Evolutionary conservation across 1,140 invertebrate species (phyloP), one percentile per base, ranked within the genome.

Genomic region (Cydia strobilella): DNA sequence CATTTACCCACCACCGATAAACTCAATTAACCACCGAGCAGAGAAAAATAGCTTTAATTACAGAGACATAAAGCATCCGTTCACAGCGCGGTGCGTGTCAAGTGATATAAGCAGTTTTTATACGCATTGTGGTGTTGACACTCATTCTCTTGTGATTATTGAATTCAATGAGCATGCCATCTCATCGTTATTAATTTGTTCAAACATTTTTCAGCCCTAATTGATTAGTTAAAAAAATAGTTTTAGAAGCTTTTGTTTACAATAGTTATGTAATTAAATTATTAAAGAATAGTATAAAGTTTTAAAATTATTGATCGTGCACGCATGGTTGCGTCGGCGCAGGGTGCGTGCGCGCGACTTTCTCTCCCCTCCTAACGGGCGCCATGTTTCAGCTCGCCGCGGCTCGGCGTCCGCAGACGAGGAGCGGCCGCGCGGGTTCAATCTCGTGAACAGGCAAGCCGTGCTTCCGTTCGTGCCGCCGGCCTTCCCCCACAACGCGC

Each of bases 391-490:
- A 90, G 90, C 86, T 89, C 92, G 77, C 83, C 92, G 78, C 80
- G 84, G 84, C 81, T 87, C 86, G 54, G 79, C 81, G 65, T 85
- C 87, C 65, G 86, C 88, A 86, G 92, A 93, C 81, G 92, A 93
- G 86, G 88, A 89, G 77, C 84, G 93, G 81, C 93, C 92, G 75
- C 94, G 90, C 79, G 94, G 92, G 69, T 94, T 94, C 78, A 94
- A 96, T 92, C 93, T 96, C 89, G 95, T 97, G 81, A 96, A 96
- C 93, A 97, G 96, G 90, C 97, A 97, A 90, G 94, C 96, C 89
- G 96, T 95, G 79, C 91, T 97, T 75, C 96, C 97, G 77, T 98
- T 98, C 94, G 96, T 98, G 86, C 97, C 97, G 63, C 97, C 97
- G 27, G 96, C 96, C 89, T 98, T 98, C 93, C 95, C 95, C 39